A percentile compares a stretch with the other conserved stretches of the same genome.
Conservation (phyloP, 2,888 invertebrate species). For the Ornithoptera alexandrae region DNA sequence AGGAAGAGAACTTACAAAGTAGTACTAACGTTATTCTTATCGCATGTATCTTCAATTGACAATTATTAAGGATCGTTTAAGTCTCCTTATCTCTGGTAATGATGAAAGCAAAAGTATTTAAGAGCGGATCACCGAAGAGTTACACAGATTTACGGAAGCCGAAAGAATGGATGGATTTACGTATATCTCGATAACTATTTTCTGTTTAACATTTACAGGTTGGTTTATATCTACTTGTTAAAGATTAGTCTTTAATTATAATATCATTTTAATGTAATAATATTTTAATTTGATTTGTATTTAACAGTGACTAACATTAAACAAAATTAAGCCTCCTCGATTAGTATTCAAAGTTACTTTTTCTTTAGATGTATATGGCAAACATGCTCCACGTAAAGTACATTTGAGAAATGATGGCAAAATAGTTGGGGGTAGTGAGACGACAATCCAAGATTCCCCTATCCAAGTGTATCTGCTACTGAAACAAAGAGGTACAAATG, state of each 20-base stretch:
- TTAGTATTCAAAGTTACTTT: constrained; percentile 3
- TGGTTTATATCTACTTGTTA: not conserved
- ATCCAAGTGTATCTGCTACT: constrained; percentile 65
- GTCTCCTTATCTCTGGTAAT: constrained; percentile 6
- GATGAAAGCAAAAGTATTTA: constrained; percentile 16
- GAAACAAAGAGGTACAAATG: constrained; percentile 39
- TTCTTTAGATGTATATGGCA: constrained; percentile 47
- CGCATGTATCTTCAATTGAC: constrained; percentile 11
- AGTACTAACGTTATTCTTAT: constrained; percentile 18
- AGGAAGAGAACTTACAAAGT: constrained; percentile 8
- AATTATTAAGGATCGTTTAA: constrained; percentile 19
- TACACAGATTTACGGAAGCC: not conserved
- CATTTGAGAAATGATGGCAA: constrained; percentile 40
- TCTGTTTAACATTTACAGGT: constrained; percentile 1
- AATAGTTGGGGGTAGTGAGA: constrained; percentile 67
- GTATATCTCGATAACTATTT: not conserved
- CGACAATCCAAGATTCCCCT: constrained; percentile 57
- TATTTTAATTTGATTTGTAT: not conserved
- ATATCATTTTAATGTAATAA: constrained; percentile 4
- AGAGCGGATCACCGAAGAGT: not conserved
- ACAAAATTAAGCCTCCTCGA: not conserved
- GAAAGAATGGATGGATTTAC: constrained; percentile 6
- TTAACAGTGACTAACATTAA: not conserved
- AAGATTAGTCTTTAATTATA: not conserved
- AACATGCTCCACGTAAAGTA: constrained; percentile 38